Evolutionary conservation across 2,113 vertebrate species (phyloP).

Genomic region (Carassius gibelio): DNA sequence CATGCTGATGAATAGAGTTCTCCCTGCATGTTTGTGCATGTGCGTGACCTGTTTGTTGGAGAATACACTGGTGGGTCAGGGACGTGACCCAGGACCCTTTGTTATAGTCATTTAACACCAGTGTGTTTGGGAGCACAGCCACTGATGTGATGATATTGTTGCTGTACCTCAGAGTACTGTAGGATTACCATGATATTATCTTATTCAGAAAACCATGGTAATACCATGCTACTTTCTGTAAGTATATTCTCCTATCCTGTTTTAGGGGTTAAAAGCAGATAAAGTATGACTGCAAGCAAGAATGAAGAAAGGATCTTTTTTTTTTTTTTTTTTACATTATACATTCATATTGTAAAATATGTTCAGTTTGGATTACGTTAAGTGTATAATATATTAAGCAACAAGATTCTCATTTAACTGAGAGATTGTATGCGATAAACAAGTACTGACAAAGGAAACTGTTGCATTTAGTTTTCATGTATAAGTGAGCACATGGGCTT

Average conservation of each 20-base stretch:
- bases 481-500: not conserved
- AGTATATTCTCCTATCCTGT: not conserved
- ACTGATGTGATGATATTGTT: not conserved
- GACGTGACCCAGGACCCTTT: not conserved
- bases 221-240: not conserved
- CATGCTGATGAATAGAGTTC: not conserved
- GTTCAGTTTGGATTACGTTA: not conserved
- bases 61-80: not conserved
- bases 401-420: not conserved
- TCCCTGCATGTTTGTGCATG: not conserved
- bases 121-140: not conserved
- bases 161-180: not conserved
- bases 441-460: not conserved
- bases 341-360: not conserved
- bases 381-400: not conserved
- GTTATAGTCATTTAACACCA: conserved; percentile 8
- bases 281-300: not conserved
- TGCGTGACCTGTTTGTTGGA: conserved; percentile 9
- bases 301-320: not conserved
- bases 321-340: not conserved
- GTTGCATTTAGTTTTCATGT: not conserved
- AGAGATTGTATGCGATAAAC: not conserved
- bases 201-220: not conserved
- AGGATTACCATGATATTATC: not conserved
- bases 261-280: conserved; percentile 3